These are phyloP conservation scores for Scaptodrosophila latifasciaeformis DNA, from an alignment of 2,888 invertebrate genomes.

Conservation along the genomic window DNA sequence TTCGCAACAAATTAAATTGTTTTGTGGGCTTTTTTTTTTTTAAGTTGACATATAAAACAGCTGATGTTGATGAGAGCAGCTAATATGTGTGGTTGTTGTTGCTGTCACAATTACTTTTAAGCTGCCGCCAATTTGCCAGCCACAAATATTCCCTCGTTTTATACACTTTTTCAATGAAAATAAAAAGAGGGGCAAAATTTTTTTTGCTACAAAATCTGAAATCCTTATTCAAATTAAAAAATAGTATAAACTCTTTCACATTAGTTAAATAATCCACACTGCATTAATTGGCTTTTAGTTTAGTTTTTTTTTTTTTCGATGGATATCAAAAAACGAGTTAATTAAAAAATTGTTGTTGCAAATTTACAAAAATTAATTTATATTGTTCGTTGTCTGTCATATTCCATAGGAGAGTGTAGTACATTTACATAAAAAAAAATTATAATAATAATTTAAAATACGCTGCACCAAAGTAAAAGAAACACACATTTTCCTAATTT, in stretches of 20 bases:
- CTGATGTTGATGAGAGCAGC: slow-evolving; percentile 13
- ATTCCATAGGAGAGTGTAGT: slow-evolving; percentile 20
- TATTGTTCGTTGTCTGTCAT: too few relatives aligned
- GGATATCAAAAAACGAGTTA: slow-evolving; percentile 58
- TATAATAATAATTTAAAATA: slow-evolving; percentile 27
- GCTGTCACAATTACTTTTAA: slow-evolving; percentile 34
- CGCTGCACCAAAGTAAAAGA: slow-evolving; percentile 39
- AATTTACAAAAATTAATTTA: slow-evolving; percentile 21
- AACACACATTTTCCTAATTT: slow-evolving; percentile 28
- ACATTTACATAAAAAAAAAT: slow-evolving; percentile 30
- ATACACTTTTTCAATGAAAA: not conserved
- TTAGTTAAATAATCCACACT: too few relatives aligned
- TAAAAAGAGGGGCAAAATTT: too few relatives aligned
- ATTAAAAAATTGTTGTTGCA: slow-evolving; percentile 35
- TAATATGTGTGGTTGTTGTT: slow-evolving; percentile 9
- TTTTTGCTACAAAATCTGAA: too few relatives aligned
- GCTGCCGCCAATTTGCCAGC: slow-evolving; percentile 44
- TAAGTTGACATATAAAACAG: slow-evolving; percentile 59
- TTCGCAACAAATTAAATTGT: slow-evolving; percentile 60
- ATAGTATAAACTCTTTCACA: too few relatives aligned
- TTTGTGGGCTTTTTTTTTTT: slow-evolving; percentile 30
- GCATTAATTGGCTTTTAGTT: too few relatives aligned
- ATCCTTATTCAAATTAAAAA: too few relatives aligned
- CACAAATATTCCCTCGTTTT: slow-evolving; percentile 26
- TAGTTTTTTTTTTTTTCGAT: too few relatives aligned